Conservation (phyloP, 1,140 invertebrate genomes). For the Goniozus legneri region DNA sequence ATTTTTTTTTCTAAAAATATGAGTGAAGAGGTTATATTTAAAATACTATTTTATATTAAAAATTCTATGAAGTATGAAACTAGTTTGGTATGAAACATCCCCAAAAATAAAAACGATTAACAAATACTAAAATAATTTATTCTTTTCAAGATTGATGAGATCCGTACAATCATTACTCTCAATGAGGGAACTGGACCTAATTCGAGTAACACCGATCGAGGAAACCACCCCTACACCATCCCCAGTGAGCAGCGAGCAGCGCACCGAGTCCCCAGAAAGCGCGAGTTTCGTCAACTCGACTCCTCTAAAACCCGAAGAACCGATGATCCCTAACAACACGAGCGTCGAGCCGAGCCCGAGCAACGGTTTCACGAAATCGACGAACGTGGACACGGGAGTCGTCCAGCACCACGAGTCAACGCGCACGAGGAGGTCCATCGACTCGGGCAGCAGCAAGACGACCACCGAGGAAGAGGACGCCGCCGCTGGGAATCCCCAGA, state of each 20-base stretch:
- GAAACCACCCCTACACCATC: constrained; percentile 21
- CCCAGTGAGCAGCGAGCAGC: neutral
- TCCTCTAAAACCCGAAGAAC: too few relatives aligned
- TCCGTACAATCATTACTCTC: constrained; percentile 65
- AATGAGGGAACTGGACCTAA: constrained; percentile 63
- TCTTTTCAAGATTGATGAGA: constrained; percentile 53
- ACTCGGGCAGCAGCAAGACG: constrained; percentile 42
- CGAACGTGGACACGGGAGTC: constrained; percentile 17
- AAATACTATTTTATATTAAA: too few relatives aligned
- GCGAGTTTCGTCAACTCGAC: constrained; percentile 36
- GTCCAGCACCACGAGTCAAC: constrained; percentile 21
- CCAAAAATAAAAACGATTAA: neutral
- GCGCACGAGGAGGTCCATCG: constrained; percentile 34
- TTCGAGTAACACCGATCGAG: constrained; percentile 38
- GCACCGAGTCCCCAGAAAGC: constrained; percentile 15
- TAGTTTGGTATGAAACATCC: too few relatives aligned
- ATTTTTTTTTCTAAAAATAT: too few relatives aligned
- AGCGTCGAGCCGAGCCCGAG: too few relatives aligned
- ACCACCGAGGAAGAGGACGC: constrained; percentile 36
- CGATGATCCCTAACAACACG: too few relatives aligned
- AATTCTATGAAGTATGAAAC: too few relatives aligned
- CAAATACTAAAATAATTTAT: neutral
- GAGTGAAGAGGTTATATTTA: too few relatives aligned
- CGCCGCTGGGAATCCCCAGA: neutral
- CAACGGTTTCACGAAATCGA: constrained; percentile 1